Conservation (phyloP, 2,113 vertebrate genomes). For the Rutilus rutilus region DNA sequence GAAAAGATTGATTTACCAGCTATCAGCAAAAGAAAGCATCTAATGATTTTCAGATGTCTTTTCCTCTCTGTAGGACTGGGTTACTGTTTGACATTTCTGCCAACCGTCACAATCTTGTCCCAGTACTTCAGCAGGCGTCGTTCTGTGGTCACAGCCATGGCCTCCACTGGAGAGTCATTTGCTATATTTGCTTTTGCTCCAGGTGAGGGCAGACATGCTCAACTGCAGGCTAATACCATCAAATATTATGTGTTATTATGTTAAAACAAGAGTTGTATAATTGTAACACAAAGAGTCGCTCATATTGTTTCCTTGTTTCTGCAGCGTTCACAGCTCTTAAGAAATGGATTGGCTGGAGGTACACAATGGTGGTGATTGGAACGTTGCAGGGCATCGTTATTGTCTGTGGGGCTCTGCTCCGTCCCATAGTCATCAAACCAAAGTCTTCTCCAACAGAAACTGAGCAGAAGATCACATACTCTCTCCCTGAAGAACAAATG, state of each 20-base stretch:
- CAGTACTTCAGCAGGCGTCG: slow-evolving; percentile 91
- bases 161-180: slow-evolving; percentile 94
- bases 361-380: slow-evolving; percentile 85
- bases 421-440: slow-evolving; percentile 82
- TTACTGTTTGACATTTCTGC: slow-evolving; percentile 92
- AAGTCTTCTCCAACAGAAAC: slow-evolving; percentile 51
- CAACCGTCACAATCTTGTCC: slow-evolving; percentile 93
- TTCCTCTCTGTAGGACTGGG: slow-evolving; percentile 83
- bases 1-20: background rate
- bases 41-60: slow-evolving; percentile 1
- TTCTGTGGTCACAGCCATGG: slow-evolving; percentile 87
- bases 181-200: slow-evolving; percentile 91
- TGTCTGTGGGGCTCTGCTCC: slow-evolving; percentile 84
- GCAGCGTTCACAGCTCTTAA: slow-evolving; percentile 87
- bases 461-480: slow-evolving; percentile 46
- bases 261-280: background rate
- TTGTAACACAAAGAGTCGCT: background rate
- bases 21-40: slow-evolving; percentile 5
- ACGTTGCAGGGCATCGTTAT: slow-evolving; percentile 85
- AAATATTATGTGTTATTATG: background rate
- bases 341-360: slow-evolving; percentile 87
- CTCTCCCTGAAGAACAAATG: slow-evolving; percentile 18
- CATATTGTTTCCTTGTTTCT: slow-evolving; percentile 1
- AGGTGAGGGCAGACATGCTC: slow-evolving; percentile 73
- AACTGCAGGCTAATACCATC: background rate